These are phyloP conservation scores for Ormyrus rosae DNA, from an alignment of 2,888 invertebrate genomes.

Conservation along the genomic window DNA sequence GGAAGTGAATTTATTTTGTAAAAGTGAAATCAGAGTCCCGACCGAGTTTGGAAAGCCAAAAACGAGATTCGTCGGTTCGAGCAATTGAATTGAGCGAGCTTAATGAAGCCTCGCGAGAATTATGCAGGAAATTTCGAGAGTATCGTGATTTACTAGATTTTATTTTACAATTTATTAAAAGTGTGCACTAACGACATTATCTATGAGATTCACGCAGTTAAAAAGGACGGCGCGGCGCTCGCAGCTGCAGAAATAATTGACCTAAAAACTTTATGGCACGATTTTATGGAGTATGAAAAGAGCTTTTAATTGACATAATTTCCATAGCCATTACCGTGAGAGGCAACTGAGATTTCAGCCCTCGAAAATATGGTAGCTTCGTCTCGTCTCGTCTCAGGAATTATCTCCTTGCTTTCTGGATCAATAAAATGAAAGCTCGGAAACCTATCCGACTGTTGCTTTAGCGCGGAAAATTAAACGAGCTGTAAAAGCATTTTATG, in stretches of 20 bases:
- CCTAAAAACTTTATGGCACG: constrained; percentile 31
- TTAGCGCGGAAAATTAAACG: background rate
- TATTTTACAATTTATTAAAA: too few species aligned
- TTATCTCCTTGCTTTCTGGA: constrained; percentile 18
- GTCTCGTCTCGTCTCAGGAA: background rate
- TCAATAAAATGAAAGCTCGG: background rate
- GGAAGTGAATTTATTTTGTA: too few species aligned
- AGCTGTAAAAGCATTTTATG: constrained; percentile 3
- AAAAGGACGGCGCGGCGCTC: constrained; percentile 1
- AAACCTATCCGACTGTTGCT: background rate
- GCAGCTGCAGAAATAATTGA: constrained; percentile 35
- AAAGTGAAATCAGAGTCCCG: too few species aligned
- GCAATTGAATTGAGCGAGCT: too few species aligned
- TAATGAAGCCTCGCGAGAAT: background rate
- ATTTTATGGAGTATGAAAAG: constrained; percentile 51
- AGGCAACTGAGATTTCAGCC: background rate
- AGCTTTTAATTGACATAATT: constrained; percentile 46
- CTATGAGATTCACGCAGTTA: background rate
- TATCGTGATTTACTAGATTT: too few species aligned
- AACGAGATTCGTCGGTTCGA: too few species aligned
- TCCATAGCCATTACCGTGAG: constrained; percentile 20
- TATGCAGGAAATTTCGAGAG: background rate
- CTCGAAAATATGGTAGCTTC: constrained; percentile 19
- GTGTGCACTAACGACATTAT: constrained; percentile 2
- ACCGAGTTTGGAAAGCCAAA: too few species aligned